Evolutionary conservation across 2,888 invertebrate genomes (phyloP), one percentile per base, ranked within the genome.

Genomic region (Cheilosia impressa): DNA sequence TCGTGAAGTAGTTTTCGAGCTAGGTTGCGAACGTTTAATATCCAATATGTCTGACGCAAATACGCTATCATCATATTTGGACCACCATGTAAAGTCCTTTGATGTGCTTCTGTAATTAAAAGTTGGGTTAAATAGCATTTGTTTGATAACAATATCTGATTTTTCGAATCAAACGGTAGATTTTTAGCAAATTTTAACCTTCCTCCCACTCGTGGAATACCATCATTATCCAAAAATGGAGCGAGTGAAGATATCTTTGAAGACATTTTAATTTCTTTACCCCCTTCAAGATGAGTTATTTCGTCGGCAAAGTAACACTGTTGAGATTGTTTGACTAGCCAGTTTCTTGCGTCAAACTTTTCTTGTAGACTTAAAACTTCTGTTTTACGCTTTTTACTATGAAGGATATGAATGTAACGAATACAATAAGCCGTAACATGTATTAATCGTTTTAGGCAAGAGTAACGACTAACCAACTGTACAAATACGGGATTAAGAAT

Each of bases 161-260:
- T 19, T 19, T 19, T 19, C 19, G 19, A 19, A 19, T 19, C 19
- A 19, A 19, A 19, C 2, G 19, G 19, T 19, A 19, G 19, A 19
- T 19, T 55, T 10, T 55, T 34, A 55, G 55, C 55, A 34, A 34
- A 55, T 55, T 9, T 19, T 50, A 63, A 50, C 19, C 50, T 63
- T 50, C 50, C 34, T 5, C 63, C 50, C 6, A 63, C 63, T 34
- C 34, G 63, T 63, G 50, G 50, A 6, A 63, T 50, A 17, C 34
- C 50, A 27, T 50, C 31, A 9, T 57, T 17, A 13, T 57, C 55
- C 57, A 57, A 57, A 57, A 57, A 38, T 34, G 34, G 57, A 10
- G 57, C 38, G 3, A 57, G 17, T 38, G 34, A 57, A 57, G 57
- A 0, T 57, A 57, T 57, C 7, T 34, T 57, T 57, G 31, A 38